These are phyloP conservation scores for Epinotia ramella DNA, from an alignment of 2,888 invertebrate species.

Conservation along the genomic window DNA sequence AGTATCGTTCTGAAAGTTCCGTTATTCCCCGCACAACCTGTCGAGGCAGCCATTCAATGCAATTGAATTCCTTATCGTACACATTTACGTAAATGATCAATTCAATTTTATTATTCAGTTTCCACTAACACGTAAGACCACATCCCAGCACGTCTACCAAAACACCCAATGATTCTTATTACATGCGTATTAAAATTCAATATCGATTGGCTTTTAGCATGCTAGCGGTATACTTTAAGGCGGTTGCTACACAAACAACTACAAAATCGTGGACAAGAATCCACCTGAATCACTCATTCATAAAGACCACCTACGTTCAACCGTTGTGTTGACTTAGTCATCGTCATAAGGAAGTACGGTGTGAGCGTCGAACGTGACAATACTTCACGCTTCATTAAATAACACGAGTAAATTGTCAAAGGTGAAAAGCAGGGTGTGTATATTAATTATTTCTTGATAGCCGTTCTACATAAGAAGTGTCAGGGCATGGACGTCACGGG, in stretches of 20 bases:
- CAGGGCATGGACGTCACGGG: not conserved
- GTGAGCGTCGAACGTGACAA: conserved; percentile 18
- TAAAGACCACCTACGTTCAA: conserved; percentile 42
- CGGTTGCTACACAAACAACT: conserved; percentile 21
- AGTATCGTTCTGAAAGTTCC: conserved; percentile 11
- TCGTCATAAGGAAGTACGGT: conserved; percentile 41
- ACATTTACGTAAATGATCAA: conserved; percentile 42
- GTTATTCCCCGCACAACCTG: conserved; percentile 35
- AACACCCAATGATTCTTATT: not conserved
- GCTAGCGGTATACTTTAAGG: conserved; percentile 7
- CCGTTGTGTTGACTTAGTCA: conserved; percentile 41
- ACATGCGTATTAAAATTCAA: not conserved
- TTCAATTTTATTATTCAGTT: conserved; percentile 41
- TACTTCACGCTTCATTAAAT: conserved; percentile 14
- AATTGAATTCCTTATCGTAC: conserved; percentile 42
- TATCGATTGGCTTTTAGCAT: not conserved
- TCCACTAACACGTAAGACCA: conserved; percentile 22
- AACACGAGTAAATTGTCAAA: conserved; percentile 12
- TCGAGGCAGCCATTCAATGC: conserved; percentile 36
- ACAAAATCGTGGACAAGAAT: conserved; percentile 39
- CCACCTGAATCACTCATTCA: conserved; percentile 45
- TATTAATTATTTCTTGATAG: not conserved
- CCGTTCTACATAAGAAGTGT: not conserved
- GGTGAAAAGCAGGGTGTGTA: not conserved
- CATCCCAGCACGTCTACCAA: conserved; percentile 7